Conservation (phyloP, 2,113 vertebrate species). For the Pterocles orientalis region DNA sequence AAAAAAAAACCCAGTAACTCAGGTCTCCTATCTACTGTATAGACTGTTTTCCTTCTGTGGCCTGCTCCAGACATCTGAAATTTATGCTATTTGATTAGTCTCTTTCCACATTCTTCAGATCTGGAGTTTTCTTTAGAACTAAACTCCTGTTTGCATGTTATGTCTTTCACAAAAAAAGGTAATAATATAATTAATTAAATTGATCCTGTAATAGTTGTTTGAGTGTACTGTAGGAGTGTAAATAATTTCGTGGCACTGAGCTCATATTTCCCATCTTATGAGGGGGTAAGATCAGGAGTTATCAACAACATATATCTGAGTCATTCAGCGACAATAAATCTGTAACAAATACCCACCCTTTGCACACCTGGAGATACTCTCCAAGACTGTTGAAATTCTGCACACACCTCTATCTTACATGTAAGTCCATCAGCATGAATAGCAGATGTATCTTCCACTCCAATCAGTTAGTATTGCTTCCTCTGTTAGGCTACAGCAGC, state of each 20-base stretch:
- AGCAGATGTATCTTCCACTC: background rate
- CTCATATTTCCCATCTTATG: conserved; percentile 28
- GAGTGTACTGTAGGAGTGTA: conserved; percentile 16
- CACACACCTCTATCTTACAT: background rate
- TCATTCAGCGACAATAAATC: conserved; percentile 48
- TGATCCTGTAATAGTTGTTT: conserved; percentile 45
- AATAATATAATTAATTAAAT: conserved; percentile 33
- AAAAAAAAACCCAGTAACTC: background rate
- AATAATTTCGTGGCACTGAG: conserved; percentile 24
- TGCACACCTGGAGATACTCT: background rate
- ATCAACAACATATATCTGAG: conserved; percentile 27
- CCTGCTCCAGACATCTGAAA: background rate
- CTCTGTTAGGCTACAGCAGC: background rate
- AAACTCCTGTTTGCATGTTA: background rate
- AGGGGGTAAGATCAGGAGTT: conserved; percentile 33
- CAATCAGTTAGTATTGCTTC: background rate
- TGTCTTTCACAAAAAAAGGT: background rate
- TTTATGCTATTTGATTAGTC: background rate
- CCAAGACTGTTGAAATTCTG: conserved; percentile 16
- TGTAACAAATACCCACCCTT: conserved; percentile 8
- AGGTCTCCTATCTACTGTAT: background rate
- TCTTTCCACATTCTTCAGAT: background rate
- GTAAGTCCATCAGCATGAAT: background rate
- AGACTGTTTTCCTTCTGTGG: background rate
- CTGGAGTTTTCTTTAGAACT: conserved; percentile 12